Conservation (phyloP, 2,797 vertebrate species). For the Onychomys leucogaster region DNA sequence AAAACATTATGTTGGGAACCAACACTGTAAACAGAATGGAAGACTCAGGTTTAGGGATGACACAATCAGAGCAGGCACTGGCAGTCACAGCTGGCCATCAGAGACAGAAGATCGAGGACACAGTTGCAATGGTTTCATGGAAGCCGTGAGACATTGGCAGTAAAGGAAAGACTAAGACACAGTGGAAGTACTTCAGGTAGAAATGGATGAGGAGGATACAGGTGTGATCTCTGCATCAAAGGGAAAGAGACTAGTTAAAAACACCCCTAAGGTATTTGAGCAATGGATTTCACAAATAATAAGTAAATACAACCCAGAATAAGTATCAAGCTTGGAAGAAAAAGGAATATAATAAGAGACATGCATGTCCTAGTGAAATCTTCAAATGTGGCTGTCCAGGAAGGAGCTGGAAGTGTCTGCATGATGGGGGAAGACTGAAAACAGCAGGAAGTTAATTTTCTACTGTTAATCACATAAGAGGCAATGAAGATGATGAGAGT, state of each 20-base stretch:
- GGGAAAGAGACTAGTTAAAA: background rate
- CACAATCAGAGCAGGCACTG: background rate
- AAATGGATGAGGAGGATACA: background rate
- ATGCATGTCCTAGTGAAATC: background rate
- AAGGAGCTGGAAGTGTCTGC: background rate
- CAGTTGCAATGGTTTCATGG: background rate
- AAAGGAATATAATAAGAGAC: background rate
- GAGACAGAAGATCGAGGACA: background rate
- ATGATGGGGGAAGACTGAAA: background rate
- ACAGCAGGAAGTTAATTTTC: background rate
- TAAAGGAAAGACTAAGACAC: background rate
- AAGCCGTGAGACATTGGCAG: background rate
- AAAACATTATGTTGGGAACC: background rate
- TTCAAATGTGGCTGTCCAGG: background rate
- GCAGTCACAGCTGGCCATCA: no score
- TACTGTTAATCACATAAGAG: background rate
- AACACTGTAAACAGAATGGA: background rate
- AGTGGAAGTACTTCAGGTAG: background rate
- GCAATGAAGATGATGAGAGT: background rate
- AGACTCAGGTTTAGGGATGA: background rate
- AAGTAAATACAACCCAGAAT: background rate
- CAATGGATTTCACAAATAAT: background rate
- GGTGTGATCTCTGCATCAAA: no score
- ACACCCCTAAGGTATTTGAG: background rate
- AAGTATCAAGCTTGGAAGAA: background rate